Base-by-base conservation (phyloP, 2,888 invertebrate genomes). In the Congeria kusceri region DNA sequence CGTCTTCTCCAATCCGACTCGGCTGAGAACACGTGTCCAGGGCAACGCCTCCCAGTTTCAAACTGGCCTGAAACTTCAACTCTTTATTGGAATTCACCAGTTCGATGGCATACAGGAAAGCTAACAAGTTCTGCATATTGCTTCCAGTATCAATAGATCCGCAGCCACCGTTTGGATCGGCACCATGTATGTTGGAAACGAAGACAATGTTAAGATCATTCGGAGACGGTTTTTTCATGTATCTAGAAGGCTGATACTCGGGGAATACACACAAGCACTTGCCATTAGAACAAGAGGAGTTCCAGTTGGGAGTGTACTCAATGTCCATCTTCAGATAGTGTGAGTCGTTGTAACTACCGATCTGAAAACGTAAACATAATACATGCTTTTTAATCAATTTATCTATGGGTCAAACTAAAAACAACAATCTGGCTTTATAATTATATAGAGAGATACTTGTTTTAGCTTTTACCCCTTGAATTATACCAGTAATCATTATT, bases 91-190 rank as follows among this genome's bases (percentile, higher is more conserved):
- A 77, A 83, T 94, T 94, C 28, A 94, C 90, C 15, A 88, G 78
- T 57, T 93, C 90, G 25, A 94, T 89, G 7, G 94, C 94, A 82
- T 92, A 94, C 71, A 92, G 92, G 66, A 94, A 92, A 1, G 94
- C 94, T 59, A 94, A 88, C 66, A 94, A 82, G 64, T 92, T 91
- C 77, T 93, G 93, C 80, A 94, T 92, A 46, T 91, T 88, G 9
- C 84, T 80, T 20, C 86, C 87, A 0, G 91, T 90, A 68, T 91
- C 87, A 53, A 93, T 89, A 3, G 81, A 74, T 7, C 94, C 94
- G 86, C 94, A 94, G 3, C 87, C 83, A 44, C 90, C 89, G 46
- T 86, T 86, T 25, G 89, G 83, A 9, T 92, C 87, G 3, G 89
- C 80, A 44, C 89, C 77, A 72, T 94, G 94, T n/a, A 94, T 90